Evolutionary conservation across 2,888 invertebrate species (phyloP), one percentile per base, ranked within the genome.

Genomic region (Agrotis segetum): DNA sequence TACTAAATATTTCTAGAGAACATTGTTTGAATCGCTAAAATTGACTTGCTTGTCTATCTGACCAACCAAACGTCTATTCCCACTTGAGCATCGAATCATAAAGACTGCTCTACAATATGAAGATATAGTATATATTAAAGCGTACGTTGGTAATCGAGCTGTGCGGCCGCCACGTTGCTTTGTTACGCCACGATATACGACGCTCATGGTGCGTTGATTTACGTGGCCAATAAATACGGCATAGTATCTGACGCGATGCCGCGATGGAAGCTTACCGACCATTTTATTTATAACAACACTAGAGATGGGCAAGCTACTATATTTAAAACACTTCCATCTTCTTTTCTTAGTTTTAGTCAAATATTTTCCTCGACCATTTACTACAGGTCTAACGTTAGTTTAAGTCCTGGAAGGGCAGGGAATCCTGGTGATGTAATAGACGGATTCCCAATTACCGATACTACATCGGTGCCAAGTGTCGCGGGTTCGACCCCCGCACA

Each of bases 171-270:
- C 47, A 34, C 40, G 17, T 53, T 58, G 74, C 79, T 73, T 72
- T 79, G 79, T 79, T 79, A 62, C 19, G 19, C 56, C 47, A 21
- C 59, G 59, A 66, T 74, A 44, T 60, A 79, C 55, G 59, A 67
- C 47, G 56, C 64, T 50, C 59, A 55, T 64, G 55, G 50, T 52
- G 58, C 52, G 50, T 60, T 61, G 63, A 79, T 55, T 70, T 75
- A 75, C 62, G 70, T 55, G 17, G 46, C 29, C 58, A 50, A 55
- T 81, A 71, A 76, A 77, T 71, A 74, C 29, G 44, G 47, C 17
- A 50, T 47, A 52, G 47, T 78, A 61, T 72, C 65, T 61, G 73
- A 47, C 44, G 52, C 60, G 16, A 29, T 52, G 50, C 13, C 17
- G 21, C 55, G 53, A 40, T 67, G 62, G 34, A n/a, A 13, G 50